Conservation (phyloP, 2,888 invertebrate species). For the Drosophila mettleri region DNA sequence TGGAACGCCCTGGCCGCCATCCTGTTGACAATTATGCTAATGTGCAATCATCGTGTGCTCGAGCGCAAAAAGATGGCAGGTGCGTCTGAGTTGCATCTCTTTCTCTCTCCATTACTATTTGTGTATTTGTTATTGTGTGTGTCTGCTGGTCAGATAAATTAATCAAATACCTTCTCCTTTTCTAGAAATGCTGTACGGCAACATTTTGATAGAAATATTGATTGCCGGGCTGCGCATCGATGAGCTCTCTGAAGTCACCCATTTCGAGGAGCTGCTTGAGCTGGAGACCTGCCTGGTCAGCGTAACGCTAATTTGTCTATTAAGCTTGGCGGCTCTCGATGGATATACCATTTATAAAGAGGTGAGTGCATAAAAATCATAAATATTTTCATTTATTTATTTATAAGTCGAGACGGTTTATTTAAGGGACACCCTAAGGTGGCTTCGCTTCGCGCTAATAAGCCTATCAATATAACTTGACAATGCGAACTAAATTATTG, state of each 20-base stretch:
- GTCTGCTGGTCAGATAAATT: slow-evolving; percentile 39
- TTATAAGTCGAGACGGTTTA: no score
- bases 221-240: slow-evolving; percentile 78
- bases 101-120: neutral
- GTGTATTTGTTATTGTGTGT: slow-evolving; percentile 5
- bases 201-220: slow-evolving; percentile 64
- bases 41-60: slow-evolving; percentile 82
- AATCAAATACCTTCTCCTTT: slow-evolving; percentile 44
- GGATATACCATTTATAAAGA: slow-evolving; percentile 83
- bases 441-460: no score
- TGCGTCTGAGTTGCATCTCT: slow-evolving; percentile 52
- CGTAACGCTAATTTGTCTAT: slow-evolving; percentile 59
- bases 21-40: slow-evolving; percentile 80
- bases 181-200: slow-evolving; percentile 80
- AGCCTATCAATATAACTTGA: no score
- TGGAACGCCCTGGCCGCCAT: slow-evolving; percentile 81
- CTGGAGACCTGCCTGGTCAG: slow-evolving; percentile 77
- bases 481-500: no score
- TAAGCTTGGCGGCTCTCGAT: slow-evolving; percentile 72
- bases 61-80: slow-evolving; percentile 83
- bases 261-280: slow-evolving; percentile 73
- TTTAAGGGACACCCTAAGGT: no score
- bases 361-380: slow-evolving; percentile 61
- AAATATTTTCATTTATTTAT: no score
- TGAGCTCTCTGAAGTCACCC: slow-evolving; percentile 79